A percentile compares a stretch with the other conserved stretches of the same genome.
phyloP scores from a whole-genome alignment of 2,113 vertebrate species.

The Falcunculus frontatus region DNA sequence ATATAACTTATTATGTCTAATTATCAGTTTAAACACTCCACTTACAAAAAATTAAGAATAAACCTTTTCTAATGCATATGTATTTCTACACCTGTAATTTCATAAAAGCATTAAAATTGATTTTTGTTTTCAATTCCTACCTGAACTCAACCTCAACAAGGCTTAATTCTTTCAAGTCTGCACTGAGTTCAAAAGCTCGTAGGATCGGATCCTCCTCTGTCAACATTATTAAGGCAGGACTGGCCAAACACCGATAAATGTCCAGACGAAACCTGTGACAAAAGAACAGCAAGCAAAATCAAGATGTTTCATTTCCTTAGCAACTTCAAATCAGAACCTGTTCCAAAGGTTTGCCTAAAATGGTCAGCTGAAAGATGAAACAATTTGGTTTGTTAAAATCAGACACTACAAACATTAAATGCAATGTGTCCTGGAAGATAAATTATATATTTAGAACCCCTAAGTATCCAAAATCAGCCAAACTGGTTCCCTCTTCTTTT shows the following conservation, averaged over 20 bases:
- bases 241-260: constrained; percentile 96
- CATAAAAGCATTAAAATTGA: neutral
- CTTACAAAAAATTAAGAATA: neutral
- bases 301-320: neutral
- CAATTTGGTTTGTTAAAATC: neutral
- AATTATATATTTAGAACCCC: neutral
- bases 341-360: neutral
- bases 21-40: neutral
- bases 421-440: neutral
- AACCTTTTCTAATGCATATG: neutral
- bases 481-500: neutral
- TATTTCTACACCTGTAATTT: neutral
- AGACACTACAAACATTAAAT: neutral
- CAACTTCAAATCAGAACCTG: neutral
- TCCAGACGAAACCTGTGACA: constrained; percentile 91
- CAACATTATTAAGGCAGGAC: constrained; percentile 96
- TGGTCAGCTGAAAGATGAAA: neutral
- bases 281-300: neutral
- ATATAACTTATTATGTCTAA: neutral
- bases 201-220: constrained; percentile 98
- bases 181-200: constrained; percentile 94
- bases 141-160: constrained; percentile 98
- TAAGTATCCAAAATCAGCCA: neutral
- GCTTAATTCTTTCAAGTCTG: constrained; percentile 95
- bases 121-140: constrained; percentile 65